A percentile compares a stretch with the other conserved stretches of the same genome.
These are phyloP conservation scores for Eristalis arbustorum DNA, from an alignment of 2,888 invertebrate genomes.

Conservation along the genomic window DNA sequence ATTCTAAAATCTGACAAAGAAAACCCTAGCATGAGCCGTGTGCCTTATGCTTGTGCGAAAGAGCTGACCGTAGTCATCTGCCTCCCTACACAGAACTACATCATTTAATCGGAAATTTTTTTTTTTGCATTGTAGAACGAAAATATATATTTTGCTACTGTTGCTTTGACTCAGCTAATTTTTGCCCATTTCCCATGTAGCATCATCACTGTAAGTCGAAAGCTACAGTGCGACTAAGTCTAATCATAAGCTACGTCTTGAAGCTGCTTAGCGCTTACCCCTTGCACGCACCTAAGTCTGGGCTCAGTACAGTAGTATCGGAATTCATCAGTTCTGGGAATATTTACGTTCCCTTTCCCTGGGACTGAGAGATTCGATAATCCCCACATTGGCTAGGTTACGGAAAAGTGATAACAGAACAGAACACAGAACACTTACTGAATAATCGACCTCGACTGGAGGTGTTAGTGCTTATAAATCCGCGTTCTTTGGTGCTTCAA, in stretches of 20 bases:
- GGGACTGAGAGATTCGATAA: background rate
- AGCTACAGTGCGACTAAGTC: background rate
- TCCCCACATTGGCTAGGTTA: background rate
- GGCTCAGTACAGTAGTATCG: constrained; percentile 6
- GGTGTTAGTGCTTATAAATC: background rate
- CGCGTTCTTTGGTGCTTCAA: background rate
- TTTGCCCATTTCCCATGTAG: background rate
- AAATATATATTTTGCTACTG: background rate
- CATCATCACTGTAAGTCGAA: background rate
- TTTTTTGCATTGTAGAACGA: background rate
- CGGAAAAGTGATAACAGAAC: constrained; percentile 32
- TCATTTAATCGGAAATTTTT: constrained; percentile 34
- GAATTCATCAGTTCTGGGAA: constrained; percentile 49
- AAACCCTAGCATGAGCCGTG: background rate
- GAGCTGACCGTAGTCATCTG: constrained; percentile 2
- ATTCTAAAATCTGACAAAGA: constrained; percentile 32
- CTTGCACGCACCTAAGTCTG: background rate
- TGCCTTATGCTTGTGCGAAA: constrained; percentile 1
- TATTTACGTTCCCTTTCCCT: constrained; percentile 41
- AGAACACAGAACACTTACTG: constrained; percentile 20
- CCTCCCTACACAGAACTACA: background rate
- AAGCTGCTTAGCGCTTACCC: background rate
- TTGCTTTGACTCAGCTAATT: constrained; percentile 34
- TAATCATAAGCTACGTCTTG: background rate
- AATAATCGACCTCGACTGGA: background rate